Evolutionary conservation across 1,140 invertebrate species (phyloP), one percentile per base, ranked within the genome.

Genomic region (Heliconius melpomene): DNA sequence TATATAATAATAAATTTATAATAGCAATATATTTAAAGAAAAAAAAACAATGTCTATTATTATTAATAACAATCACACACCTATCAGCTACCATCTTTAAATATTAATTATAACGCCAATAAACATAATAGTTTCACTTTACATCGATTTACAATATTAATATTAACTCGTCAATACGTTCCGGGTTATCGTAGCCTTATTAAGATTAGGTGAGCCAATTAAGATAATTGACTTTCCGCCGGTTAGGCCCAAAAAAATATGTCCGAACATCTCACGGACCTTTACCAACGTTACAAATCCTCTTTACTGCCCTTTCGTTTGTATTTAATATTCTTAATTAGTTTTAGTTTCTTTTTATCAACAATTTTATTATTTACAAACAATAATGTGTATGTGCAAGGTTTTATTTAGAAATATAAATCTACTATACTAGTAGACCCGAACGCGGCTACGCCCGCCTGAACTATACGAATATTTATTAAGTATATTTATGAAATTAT

Each of bases 141-240:
- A 78, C 50, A 60, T 73, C 75, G 46, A 74, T 72, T 82, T 80
- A 82, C 87, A 86, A 89, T 88, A 72, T 77, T 72, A 77, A 77
- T 77, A 77, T 72, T 81, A 88, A 86, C 85, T 84, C 79, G 83
- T 82, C 86, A 83, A 77, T 83, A 5, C 3, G 84, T 82, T 86
- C 70, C 16, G 52, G 60, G 75, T 83, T 86, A 85, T 86, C 85
- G 80, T 73, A 76, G 72, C 84, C 86, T 85, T 89, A 89, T 90
- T 90, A 87, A 90, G 88, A 89, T 92, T 89, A 90, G 88, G 72
- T 84, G 83, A 86, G 80, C 89, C 89, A 93, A 92, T 92, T 92
- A 93, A 91, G 85, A 89, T 90, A 93, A 92, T 92, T 93, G 90
- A 93, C 88, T 90, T 81, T 81, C 86, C 83, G 82, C 77, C 82